Evolutionary conservation across 2,888 invertebrate species (phyloP), one percentile per base, ranked within the genome.

Genomic region (Acanthoscelides obtectus): DNA sequence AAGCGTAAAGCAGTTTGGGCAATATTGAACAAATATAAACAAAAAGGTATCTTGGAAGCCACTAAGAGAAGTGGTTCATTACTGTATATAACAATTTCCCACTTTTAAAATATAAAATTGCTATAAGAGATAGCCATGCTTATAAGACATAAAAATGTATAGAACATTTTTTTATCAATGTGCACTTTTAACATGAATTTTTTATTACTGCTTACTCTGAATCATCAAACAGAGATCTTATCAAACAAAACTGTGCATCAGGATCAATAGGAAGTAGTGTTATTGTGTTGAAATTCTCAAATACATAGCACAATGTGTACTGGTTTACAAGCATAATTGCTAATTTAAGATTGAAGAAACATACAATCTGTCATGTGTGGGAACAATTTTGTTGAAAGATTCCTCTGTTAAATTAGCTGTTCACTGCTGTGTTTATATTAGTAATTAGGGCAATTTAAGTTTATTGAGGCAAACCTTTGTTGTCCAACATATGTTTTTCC

Each of bases 401-500:
- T 45, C 17, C 45, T 12, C 45, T 6, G 45, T 12, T 45, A 45
- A 45, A 45, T 45, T 45, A 45, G 17, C 45, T 45, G 45, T 45
- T 12, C 45, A 3, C 12, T 12, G 3, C 17, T 45, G 12, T 67
- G 64, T 70, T 70, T 63, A 64, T 64, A 22, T 20, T 22, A 45
- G 67, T 66, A 71, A 67, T 64, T 69, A 65, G 67, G 68, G 66
- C 64, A 76, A 75, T 77, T n/a, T 70, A 70, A 69, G 71, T 25
- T 66, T 64, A 27, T 73, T 71, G 66, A 69, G 20, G 67, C 75
- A 73, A 80, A 97, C 97, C 95, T 94, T 88, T 97, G 97, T 84
- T 97, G 94, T 84, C 91, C 93, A 82, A 96, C 93, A 88, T 95
- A 97, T 79, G 91, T 90, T 88, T 97, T 97, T 76, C 98, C 98